phyloP scores from a whole-genome alignment of 2,113 vertebrate genomes.

The Corythaeola cristata region DNA sequence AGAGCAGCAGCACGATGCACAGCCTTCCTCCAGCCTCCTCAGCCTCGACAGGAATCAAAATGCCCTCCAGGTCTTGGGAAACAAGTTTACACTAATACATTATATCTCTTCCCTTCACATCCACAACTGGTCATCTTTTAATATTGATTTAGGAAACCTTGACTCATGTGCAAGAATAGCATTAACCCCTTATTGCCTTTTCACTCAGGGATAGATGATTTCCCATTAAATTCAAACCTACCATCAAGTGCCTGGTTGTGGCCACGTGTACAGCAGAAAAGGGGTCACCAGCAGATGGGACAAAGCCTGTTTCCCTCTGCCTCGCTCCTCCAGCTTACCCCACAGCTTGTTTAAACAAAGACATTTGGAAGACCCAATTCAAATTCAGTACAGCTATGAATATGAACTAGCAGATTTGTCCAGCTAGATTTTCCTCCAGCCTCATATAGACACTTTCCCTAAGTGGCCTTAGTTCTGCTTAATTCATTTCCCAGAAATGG shows the following conservation, averaged over 20 bases:
- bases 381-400: background rate
- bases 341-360: background rate
- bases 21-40: background rate
- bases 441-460: background rate
- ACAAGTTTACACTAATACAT: background rate
- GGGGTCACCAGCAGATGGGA: background rate
- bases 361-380: background rate
- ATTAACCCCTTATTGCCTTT: background rate
- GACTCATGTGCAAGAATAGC: background rate
- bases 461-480: background rate
- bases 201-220: background rate
- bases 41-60: background rate
- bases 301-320: background rate
- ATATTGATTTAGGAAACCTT: background rate
- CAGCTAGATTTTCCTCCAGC: background rate
- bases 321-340: background rate
- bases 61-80: background rate
- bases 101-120: background rate
- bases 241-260: background rate
- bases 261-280: rapidly evolving
- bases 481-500: background rate
- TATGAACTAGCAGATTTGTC: background rate
- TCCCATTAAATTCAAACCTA: background rate
- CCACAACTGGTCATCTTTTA: background rate
- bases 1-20: background rate